Evolutionary conservation across 92 coral and sea anemone genomes (phyloP).

Genomic region (Phenganax subtilis): DNA sequence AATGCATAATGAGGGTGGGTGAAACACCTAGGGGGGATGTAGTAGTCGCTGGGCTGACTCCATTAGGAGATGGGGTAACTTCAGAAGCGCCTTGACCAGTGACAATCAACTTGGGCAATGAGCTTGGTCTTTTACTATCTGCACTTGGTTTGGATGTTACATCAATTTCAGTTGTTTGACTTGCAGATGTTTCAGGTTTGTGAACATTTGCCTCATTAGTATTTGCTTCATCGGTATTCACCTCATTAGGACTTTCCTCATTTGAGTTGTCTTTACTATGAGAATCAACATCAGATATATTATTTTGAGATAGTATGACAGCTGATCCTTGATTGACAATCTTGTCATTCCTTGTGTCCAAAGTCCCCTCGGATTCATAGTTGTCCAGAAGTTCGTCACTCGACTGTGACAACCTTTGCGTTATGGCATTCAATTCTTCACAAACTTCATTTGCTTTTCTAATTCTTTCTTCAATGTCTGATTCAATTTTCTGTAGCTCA

Average conservation of each 20-base stretch:
- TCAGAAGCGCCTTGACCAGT: background rate
- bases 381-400: conserved; percentile 18
- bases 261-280: too few species aligned
- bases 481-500: background rate
- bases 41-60: background rate
- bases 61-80: background rate
- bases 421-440: conserved; percentile 18
- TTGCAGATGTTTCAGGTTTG: too few species aligned
- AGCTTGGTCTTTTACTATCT: background rate
- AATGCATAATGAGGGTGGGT: background rate
- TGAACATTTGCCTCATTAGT: too few species aligned
- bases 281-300: background rate
- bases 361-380: background rate
- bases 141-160: background rate
- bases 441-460: conserved; percentile 30
- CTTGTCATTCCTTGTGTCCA: background rate
- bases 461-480: conserved; percentile 22
- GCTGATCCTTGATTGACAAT: too few species aligned
- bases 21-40: background rate
- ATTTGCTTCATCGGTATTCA: too few species aligned
- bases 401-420: conserved; percentile 1
- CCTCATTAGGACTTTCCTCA: too few species aligned
- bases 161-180: conserved; percentile 3
- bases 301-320: background rate
- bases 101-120: background rate